phyloP scores from a whole-genome alignment of 2,888 invertebrate species.

The Plebejus melissa region DNA sequence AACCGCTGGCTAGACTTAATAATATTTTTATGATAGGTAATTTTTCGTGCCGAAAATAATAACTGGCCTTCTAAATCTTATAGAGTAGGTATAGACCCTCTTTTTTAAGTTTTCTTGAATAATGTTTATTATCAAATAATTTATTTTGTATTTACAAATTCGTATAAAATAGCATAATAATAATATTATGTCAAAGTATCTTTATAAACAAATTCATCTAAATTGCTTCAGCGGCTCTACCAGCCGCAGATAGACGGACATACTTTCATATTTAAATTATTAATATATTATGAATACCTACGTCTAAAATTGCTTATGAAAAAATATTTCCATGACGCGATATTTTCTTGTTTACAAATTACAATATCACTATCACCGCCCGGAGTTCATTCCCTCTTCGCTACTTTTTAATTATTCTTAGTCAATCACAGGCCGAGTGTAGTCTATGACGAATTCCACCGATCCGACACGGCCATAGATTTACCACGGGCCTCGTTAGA shows the following conservation, averaged over 20 bases:
- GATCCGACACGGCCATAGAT: conserved; percentile 65
- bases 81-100: too few species aligned
- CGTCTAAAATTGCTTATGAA: background rate
- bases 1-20: background rate
- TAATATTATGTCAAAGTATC: too few species aligned
- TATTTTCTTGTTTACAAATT: conserved; percentile 18
- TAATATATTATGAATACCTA: too few species aligned
- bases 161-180: too few species aligned
- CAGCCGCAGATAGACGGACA: too few species aligned
- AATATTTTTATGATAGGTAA: background rate
- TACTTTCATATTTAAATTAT: too few species aligned
- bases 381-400: conserved; percentile 39
- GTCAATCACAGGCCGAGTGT: conserved; percentile 59
- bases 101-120: too few species aligned
- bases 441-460: conserved; percentile 54
- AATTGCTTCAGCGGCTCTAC: too few species aligned
- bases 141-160: too few species aligned
- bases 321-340: conserved; percentile 14
- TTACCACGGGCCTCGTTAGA: conserved; percentile 60
- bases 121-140: too few species aligned
- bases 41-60: background rate
- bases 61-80: too few species aligned
- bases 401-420: conserved; percentile 69
- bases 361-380: conserved; percentile 11
- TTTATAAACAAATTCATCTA: too few species aligned